Evolutionary conservation across 2,888 invertebrate genomes (phyloP).

Genomic region (Drosophila setosimentum): DNA sequence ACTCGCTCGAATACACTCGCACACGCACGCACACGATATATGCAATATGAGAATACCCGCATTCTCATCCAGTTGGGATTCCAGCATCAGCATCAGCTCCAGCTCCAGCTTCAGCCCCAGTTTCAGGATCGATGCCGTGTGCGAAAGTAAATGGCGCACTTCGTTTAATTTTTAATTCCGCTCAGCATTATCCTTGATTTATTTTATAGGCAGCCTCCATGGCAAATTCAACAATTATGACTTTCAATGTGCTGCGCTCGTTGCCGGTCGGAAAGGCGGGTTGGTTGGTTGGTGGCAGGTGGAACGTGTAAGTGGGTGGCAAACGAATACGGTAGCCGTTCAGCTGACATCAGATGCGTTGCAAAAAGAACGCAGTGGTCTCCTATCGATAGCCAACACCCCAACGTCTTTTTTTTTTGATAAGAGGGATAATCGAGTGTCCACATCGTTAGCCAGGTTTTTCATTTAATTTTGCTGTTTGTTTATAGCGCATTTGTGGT

Average conservation of each 20-base stretch:
- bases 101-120: slow-evolving; percentile 5
- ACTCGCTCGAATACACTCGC: background rate
- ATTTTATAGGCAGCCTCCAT: slow-evolving; percentile 73
- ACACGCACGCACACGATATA: slow-evolving; percentile 4
- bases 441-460: slow-evolving; percentile 64
- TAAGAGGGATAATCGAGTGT: background rate
- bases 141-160: slow-evolving; percentile 76
- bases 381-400: slow-evolving; percentile 28
- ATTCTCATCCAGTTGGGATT: slow-evolving; percentile 20
- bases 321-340: slow-evolving; percentile 32
- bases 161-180: slow-evolving; percentile 81
- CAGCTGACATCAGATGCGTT: slow-evolving; percentile 51
- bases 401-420: background rate
- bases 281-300: background rate
- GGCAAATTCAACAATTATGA: slow-evolving; percentile 77
- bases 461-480: slow-evolving; percentile 52
- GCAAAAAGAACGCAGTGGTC: slow-evolving; percentile 46
- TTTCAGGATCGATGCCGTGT: slow-evolving; percentile 53
- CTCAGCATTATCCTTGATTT: slow-evolving; percentile 80
- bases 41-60: slow-evolving; percentile 56
- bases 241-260: slow-evolving; percentile 55
- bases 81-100: background rate
- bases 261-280: background rate
- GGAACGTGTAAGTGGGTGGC: background rate
- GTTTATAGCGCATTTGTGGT: slow-evolving; percentile 80